phyloP scores from a whole-genome alignment of 2,113 vertebrate genomes.

The Excalfactoria chinensis region DNA sequence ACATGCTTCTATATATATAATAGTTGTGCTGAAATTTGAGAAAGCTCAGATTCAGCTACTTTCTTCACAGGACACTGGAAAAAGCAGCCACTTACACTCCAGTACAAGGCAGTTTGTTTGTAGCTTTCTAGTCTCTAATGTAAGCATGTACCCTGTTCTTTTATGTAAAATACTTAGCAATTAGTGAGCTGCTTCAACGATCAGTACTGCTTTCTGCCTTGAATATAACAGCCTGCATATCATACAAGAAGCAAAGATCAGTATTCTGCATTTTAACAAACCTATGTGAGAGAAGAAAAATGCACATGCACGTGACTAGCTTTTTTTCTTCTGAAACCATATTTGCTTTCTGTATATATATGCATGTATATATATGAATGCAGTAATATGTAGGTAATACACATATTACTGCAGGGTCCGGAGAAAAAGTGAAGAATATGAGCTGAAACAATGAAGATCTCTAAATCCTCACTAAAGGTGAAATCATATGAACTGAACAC shows the following conservation, averaged over 20 bases:
- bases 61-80: conserved; percentile 52
- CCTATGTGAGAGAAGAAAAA: background rate
- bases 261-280: conserved; percentile 1
- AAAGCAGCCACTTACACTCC: conserved; percentile 57
- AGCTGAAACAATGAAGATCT: background rate
- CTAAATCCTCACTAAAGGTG: background rate
- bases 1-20: conserved; percentile 50
- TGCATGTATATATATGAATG: background rate
- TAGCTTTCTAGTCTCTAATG: conserved; percentile 27
- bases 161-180: conserved; percentile 1
- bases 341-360: conserved; percentile 19
- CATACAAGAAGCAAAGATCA: conserved; percentile 41
- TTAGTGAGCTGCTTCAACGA: background rate
- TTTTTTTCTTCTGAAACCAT: background rate
- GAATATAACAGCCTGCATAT: conserved; percentile 19
- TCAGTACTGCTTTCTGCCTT: conserved; percentile 38
- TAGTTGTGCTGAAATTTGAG: conserved; percentile 52
- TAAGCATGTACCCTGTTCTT: conserved; percentile 36
- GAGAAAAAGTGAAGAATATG: background rate
- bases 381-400: background rate
- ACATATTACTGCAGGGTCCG: background rate
- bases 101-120: background rate
- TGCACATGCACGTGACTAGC: background rate
- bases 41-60: conserved; percentile 64
- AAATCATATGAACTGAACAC: background rate